Base-by-base conservation (phyloP, 2,797 vertebrate species). In the Myripristis jacobus region DNA sequence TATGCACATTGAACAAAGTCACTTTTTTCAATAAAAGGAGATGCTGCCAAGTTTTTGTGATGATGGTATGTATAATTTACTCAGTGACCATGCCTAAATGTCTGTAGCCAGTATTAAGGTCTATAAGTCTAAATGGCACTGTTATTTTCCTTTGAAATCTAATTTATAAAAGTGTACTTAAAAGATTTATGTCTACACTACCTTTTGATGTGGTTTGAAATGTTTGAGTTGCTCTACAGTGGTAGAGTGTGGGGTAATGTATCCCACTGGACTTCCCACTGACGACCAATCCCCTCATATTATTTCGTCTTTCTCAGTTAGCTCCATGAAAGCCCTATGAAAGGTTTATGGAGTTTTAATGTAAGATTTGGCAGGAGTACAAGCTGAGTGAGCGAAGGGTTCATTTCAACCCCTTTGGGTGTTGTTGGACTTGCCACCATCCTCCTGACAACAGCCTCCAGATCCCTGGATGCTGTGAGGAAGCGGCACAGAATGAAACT, bases 311-410 rank as follows among this genome's bases (percentile, higher is more conserved):
- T 75, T 48, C 19, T 59, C 50, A 51, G 44, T 58, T 57, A 3
- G 57, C 48, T 19, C 71, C 34, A 60, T 80, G 54, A 81, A 85
- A 86, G 54, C 69, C 54, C 73, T 55, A 74, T 77, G 46, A 72
- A 80, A 75, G 54, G 50, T 80, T 88, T 62, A 85, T 86, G 69
- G 70, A 41, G 24, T 72, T 82, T 87, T 84, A 88, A 85, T 80
- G 79, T 73, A 64, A 18, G 34, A 54, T 70, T 75, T 81, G 87
- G 83, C 80, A 74, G 58, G 19, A 81, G 56, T 43, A 68, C 72
- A 88, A 73, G 72, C 67, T n/a, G 75, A 77, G 67, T 64, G 56
- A 63, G 61, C 38, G 27, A 38, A 52, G 66, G 57, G 44, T 80
- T 83, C 27, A 43, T 44, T 34, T 52, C 27, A 22, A 38, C 25